Evolutionary conservation across 2,113 vertebrate species (phyloP), one percentile per base, ranked within the genome.

Genomic region (Herpetotheres cachinnans): DNA sequence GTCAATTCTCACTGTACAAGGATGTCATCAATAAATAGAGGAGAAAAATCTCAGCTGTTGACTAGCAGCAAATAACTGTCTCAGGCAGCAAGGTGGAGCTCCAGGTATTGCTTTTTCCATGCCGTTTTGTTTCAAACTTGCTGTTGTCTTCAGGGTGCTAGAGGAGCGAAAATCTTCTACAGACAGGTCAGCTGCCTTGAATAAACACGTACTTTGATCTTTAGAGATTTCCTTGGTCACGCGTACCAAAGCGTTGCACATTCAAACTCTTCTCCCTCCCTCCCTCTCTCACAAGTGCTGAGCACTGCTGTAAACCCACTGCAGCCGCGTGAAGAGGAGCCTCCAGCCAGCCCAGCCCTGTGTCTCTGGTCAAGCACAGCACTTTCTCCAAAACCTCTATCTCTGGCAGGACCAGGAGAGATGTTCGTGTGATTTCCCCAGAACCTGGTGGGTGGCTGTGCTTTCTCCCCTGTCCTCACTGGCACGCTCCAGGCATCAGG

Each of bases 401-500:
- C 27, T 36, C 86, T 61, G 40, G 40, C 50, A 93, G 85, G 25
- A 40, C 40, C 34, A 25, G 40, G 44, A 44, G 42, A 40, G 38
- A 32, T 6, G 16, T 34, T 27, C 1, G 4, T 20, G 21, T 34
- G 22, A 17, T 85, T 50, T 69, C 26, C 61, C 36, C 38, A 11
- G 40, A 2, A 9, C 54, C 16, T n/a, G 58, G 11, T 13, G 30
- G 25, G 18, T 36, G 44, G 7, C 40, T 76, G 44, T 21, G 38
- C 69, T 84, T 34, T 58, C 16, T 81, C 18, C 11, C 26, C 3
- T 0, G 20, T 65, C 0, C 32, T 76, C 9, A 3, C 18, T 8
- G 54, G 30, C 29, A 18, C 0, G 3, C 30, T 22, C 7, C 17
- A 18, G 9, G 16, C 3, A 0, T 5, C n/a, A 38, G 16, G 5